Base-by-base conservation (phyloP, 1,140 invertebrate species). In the Meloidogyne floridensis region DNA sequence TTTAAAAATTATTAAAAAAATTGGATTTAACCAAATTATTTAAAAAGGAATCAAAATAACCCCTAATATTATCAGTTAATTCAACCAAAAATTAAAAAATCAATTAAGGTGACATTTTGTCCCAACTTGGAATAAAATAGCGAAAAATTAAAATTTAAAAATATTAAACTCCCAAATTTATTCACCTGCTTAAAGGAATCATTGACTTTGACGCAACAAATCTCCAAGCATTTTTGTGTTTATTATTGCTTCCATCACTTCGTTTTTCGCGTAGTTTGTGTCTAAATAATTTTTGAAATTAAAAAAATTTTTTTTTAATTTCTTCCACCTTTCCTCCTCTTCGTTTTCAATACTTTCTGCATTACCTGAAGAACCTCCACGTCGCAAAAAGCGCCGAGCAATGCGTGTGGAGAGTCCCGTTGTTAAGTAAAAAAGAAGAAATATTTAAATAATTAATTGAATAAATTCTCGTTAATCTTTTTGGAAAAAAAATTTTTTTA, bases 131-230 rank as follows among this genome's bases (percentile, higher is more conserved):
- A 32, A 32, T 32, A 32, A 32, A 32, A 32, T 32, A 32, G 32
- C 32, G 47, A 6, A 47, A 47, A 47, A 47, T 47, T 4, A 15
- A 59, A 59, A 15, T 15, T 5, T 3, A 59, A 59, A 59, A 15
- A 59, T 3, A 15, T 59, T n/a, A 65, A 15, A 59, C 3, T 51
- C n/a, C 20, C 13, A 15, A 59, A 15, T 15, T n/a, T n/a, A 65
- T 51, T n/a, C 20, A 79, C 77, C 77, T 54, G 51, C 77, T 79
- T 51, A 79, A 47, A n/a, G 77, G 77, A 72, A 79, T 79, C 77
- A 79, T 72, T 72, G 77, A 79, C 18, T 79, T 79, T 65, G 77
- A 72, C 20, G 77, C 65, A n/a, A 79, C 72, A 72, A 72, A 79
- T 8, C 59, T 69, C 77, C 77, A 79, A 42, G 77, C 77, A 32